Evolutionary conservation across 2,888 invertebrate genomes (phyloP).

Genomic region (Synergus gifuensis): DNA sequence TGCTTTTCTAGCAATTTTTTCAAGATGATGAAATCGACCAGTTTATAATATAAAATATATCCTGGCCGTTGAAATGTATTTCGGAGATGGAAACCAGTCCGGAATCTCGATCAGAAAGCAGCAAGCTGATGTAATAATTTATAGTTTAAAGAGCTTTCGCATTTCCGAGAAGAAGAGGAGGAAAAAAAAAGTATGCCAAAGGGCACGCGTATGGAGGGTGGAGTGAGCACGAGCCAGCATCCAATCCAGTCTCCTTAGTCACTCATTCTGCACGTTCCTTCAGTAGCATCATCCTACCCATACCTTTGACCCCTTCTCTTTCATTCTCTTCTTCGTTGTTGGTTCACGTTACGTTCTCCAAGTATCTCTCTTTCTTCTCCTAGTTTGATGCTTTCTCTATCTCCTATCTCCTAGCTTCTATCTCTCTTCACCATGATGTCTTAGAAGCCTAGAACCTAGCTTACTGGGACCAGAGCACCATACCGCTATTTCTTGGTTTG

Average conservation of each 20-base stretch:
- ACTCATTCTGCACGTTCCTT: conserved; percentile 35
- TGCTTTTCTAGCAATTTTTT: not conserved
- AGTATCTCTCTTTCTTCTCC: not conserved
- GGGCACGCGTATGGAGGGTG: conserved; percentile 31
- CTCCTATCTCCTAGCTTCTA: not conserved
- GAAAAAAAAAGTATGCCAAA: conserved; percentile 28
- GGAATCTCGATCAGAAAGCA: conserved; percentile 10
- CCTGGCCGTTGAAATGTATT: conserved; percentile 4
- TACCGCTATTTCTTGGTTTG: conserved; percentile 48
- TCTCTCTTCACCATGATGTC: conserved; percentile 12
- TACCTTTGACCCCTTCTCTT: conserved; percentile 5
- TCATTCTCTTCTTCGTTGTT: not conserved
- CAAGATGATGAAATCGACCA: not conserved
- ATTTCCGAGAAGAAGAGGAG: not conserved
- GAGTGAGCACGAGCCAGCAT: conserved; percentile 36
- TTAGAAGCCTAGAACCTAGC: conserved; percentile 22
- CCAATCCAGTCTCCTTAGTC: conserved; percentile 38
- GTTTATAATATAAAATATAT: not conserved
- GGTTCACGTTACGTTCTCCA: not conserved
- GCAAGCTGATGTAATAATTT: conserved; percentile 6
- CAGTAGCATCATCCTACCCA: conserved; percentile 37
- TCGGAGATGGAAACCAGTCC: not conserved
- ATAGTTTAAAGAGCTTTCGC: conserved; percentile 30
- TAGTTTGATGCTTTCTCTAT: conserved; percentile 11
- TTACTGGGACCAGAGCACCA: conserved; percentile 27